Conservation (phyloP, 1,140 invertebrate genomes). For the Magallana angulata region DNA sequence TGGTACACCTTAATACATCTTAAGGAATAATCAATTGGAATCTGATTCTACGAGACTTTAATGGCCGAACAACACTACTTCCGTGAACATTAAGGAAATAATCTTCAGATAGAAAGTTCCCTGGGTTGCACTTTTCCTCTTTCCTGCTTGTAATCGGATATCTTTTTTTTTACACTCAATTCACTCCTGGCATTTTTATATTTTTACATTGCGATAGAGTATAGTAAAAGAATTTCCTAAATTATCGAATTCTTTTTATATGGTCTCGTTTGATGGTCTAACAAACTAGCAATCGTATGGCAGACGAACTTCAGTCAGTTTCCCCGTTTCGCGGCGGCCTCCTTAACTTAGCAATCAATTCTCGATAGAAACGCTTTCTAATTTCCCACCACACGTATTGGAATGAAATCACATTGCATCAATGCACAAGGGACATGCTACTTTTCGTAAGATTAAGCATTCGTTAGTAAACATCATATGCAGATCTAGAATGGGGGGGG, state of each 20-base stretch:
- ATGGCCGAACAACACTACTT: slow-evolving; percentile 7
- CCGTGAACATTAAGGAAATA: neutral
- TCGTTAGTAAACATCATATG: too few species aligned
- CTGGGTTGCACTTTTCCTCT: slow-evolving; percentile 1
- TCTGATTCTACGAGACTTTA: neutral
- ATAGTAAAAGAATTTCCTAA: slow-evolving; percentile 18
- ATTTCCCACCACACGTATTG: slow-evolving; percentile 16
- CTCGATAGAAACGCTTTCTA: slow-evolving; percentile 27
- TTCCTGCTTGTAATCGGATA: slow-evolving; percentile 7
- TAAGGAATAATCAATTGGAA: neutral
- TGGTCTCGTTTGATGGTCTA: slow-evolving; percentile 33
- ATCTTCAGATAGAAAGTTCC: neutral
- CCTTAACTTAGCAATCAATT: slow-evolving; percentile 19
- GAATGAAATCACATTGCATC: slow-evolving; percentile 29
- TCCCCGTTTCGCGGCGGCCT: neutral
- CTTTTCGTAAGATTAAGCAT: neutral
- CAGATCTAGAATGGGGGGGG: too few species aligned
- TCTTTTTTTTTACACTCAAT: slow-evolving; percentile 1
- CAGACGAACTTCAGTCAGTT: neutral
- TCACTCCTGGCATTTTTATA: slow-evolving; percentile 14
- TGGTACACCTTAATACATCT: neutral
- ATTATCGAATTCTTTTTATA: slow-evolving; percentile 37
- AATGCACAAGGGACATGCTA: slow-evolving; percentile 17
- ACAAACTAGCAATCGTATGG: slow-evolving; percentile 35
- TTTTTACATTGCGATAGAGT: slow-evolving; percentile 14